Evolutionary conservation across 2,113 vertebrate genomes (phyloP).

Genomic region (Gallinago media): DNA sequence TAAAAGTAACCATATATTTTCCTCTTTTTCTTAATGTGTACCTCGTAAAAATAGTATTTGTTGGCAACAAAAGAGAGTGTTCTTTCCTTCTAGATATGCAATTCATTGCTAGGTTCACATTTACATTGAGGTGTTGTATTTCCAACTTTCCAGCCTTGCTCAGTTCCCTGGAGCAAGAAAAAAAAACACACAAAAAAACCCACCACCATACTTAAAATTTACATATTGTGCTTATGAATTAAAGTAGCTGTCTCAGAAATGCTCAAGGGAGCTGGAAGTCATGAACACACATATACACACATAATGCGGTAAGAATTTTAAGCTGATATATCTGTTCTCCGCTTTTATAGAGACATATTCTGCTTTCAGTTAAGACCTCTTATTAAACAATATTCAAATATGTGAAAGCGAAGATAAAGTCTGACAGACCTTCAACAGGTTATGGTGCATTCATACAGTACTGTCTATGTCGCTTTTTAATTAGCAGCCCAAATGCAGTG

Average conservation of each 20-base stretch:
- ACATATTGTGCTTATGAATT: constrained; percentile 47
- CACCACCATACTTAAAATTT: constrained; percentile 30
- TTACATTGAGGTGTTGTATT: constrained; percentile 63
- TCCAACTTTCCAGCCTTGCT: constrained; percentile 60
- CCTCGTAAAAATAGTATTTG: constrained; percentile 66
- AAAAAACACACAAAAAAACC: constrained; percentile 22
- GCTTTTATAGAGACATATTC: constrained; percentile 37
- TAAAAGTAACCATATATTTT: constrained; percentile 20
- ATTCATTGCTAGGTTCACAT: constrained; percentile 51
- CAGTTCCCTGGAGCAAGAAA: constrained; percentile 43
- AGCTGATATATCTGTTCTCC: constrained; percentile 49
- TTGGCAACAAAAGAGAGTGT: background rate
- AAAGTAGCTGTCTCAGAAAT: constrained; percentile 41
- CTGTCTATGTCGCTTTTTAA: constrained; percentile 74
- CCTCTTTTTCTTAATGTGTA: constrained; percentile 49
- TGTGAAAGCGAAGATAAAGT: constrained; percentile 71
- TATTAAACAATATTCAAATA: constrained; percentile 77
- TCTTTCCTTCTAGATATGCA: constrained; percentile 56
- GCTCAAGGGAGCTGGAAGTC: constrained; percentile 42
- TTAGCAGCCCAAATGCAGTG: constrained; percentile 77
- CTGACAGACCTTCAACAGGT: constrained; percentile 80
- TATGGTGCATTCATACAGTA: constrained; percentile 68
- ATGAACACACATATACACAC: background rate
- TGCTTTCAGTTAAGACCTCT: constrained; percentile 67
- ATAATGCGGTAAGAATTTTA: background rate